Conservation (phyloP, 2,888 invertebrate genomes). For the Drosophila trichaetosa region DNA sequence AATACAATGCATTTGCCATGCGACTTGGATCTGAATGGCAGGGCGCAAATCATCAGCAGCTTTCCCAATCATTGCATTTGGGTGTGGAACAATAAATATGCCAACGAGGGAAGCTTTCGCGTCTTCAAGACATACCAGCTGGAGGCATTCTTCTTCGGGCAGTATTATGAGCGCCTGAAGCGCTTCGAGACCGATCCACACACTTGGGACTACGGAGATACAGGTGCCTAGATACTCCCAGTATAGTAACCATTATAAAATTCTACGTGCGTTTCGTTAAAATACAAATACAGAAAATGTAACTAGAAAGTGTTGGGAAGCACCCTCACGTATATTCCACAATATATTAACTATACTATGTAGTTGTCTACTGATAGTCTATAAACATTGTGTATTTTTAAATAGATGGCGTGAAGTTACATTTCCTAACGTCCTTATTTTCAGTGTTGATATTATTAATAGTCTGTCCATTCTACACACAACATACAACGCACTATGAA, state of each 20-base stretch:
- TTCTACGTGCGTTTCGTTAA: background rate
- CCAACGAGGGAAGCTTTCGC: slow-evolving; percentile 42
- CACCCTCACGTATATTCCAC: rapidly evolving
- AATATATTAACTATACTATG: background rate
- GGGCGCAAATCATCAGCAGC: background rate
- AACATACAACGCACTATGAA: background rate
- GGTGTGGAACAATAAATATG: slow-evolving; percentile 38
- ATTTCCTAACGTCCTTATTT: background rate
- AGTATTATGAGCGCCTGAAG: slow-evolving; percentile 51
- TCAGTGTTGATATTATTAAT: background rate
- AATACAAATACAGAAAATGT: background rate
- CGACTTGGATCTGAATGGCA: slow-evolving; percentile 44
- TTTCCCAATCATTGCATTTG: slow-evolving; percentile 54
- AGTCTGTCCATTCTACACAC: background rate
- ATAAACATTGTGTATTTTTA: background rate
- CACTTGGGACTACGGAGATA: slow-evolving; percentile 29
- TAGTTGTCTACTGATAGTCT: background rate
- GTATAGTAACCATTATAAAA: background rate
- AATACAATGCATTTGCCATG: slow-evolving; percentile 45
- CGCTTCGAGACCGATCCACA: slow-evolving; percentile 86
- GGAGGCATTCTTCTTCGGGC: slow-evolving; percentile 55
- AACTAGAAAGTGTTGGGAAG: background rate
- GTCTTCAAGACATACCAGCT: slow-evolving; percentile 54
- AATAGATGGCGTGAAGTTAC: background rate
- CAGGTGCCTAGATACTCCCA: background rate